Base-by-base conservation (phyloP, 2,797 vertebrate species). In the Malacoraja senta region DNA sequence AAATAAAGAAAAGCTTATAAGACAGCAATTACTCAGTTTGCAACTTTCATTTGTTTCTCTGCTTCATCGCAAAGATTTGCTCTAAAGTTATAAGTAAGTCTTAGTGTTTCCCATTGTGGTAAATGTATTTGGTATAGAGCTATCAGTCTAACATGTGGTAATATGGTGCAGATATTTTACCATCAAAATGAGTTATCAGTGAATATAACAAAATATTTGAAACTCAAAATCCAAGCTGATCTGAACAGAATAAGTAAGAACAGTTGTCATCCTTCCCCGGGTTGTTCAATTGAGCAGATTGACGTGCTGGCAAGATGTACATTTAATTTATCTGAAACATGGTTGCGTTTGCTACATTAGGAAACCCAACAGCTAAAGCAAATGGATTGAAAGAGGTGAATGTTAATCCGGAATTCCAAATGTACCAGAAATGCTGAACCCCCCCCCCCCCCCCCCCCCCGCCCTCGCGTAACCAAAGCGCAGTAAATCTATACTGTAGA, bases 1-100 rank as follows among this genome's bases (percentile, higher is more conserved):
- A 94, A 94, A 65, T 3, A 15, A 88, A 88, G 84, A 88, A 68
- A 88, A 32, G 29, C 17, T 68, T 88, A 61, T 13, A 68, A 88
- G 61, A 68, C n/a, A 88, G 61, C 19, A 17, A 88, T 8, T 65
- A 32, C 61, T 65, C 15, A 15, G 63, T n/a, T 58, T 19, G 17
- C 83, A 88, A 32, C 32, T 65, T n/a, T 35, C 8, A 88, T 35
- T 65, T 9, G n/a, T 65, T 88, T 32, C 15, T 29, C 12, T 8
- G 58, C 29, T 86, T 63, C 7, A 35, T 32, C 29, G 38, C 10
- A 74, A 76, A 86, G 29, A 68, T 61, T 15, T 68, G n/a, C 10
- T 88, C 13, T 53, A 58, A 44, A 53, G 13, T 29, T 77, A 38
- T 17, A 7, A 6, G n/a, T n/a, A 77, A 53, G 29, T 76, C 61